Base-by-base conservation (phyloP, 2,888 invertebrate species). In the Oscheius sp. region DNA sequence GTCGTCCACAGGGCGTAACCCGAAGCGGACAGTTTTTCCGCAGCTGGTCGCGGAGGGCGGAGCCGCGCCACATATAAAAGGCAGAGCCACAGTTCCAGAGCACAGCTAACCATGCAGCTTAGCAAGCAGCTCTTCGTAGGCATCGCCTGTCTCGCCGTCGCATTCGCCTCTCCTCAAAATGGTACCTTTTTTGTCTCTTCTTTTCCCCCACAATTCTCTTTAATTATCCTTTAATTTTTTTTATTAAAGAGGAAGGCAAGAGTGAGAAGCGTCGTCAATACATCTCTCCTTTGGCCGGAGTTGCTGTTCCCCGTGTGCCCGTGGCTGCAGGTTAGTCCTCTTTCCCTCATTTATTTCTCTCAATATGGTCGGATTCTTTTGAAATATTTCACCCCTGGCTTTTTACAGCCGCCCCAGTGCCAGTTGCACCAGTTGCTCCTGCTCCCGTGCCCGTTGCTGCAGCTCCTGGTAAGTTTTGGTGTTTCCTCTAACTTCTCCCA, bases 231-330 rank as follows among this genome's bases (percentile, higher is more conserved):
- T 58, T 55, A 61, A 29, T 12, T n/a, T 29, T 66, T 23, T 45
- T 43, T 7, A 61, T 72, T 66, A 12, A 68, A 76, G 74, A 72
- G 64, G 76, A 76, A 59, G 81, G 75, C 64, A 79, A 80, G 68
- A 79, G 76, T 69, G 83, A 77, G 70, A 85, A 84, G 68, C 83
- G 86, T 58, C 82, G 86, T 45, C 86, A 86, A 72, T 86, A 83
- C 80, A 80, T 86, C 68, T 55, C 76, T 29, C 82, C 79, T 23
- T 72, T 80, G 29, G 81, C 75, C n/a, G 82, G 79, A 35, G 78
- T 76, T 49, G 79, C 81, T 27, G 82, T 78, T 2, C 78, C 80
- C 1, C 76, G 80, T 12, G 69, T 68, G 16, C 76, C 79, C 45
- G 52, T 63, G 16, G 66, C 64, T n/a, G 64, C 66, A 66, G 61